Percentiles rank a stretch among this genome's conserved stretches.
These are phyloP conservation scores for Pluvianellus socialis DNA, from an alignment of 2,113 vertebrate species.

Conservation along the genomic window DNA sequence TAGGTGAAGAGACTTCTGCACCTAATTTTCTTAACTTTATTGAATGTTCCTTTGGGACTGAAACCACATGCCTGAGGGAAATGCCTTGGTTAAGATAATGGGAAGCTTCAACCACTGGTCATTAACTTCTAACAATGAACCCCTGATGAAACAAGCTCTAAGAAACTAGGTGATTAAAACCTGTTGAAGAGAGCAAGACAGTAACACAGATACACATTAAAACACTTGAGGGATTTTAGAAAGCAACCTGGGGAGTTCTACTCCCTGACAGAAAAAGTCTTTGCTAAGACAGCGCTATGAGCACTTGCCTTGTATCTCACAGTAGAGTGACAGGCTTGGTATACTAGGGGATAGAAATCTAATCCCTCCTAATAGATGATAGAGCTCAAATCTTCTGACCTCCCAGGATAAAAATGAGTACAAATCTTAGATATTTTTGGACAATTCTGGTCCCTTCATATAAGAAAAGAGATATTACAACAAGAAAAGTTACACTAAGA, in stretches of 20 bases:
- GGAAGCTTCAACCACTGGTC: not conserved
- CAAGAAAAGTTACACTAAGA: not conserved
- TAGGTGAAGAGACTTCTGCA: not conserved
- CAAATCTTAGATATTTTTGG: not conserved
- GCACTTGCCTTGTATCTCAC: not conserved
- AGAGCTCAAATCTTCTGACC: conserved; percentile 17
- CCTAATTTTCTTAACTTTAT: not conserved
- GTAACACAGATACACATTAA: not conserved
- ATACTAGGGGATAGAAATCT: not conserved
- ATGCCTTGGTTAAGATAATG: not conserved
- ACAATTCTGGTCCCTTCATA: not conserved
- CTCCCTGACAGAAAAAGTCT: not conserved
- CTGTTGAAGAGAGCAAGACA: not conserved
- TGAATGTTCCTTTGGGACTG: not conserved
- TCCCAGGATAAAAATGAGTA: not conserved
- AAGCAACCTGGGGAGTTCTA: not conserved
- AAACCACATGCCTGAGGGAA: fast-evolving
- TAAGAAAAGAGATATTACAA: not conserved
- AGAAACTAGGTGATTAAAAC: not conserved
- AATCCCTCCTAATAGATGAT: not conserved
- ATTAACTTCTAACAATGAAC: not conserved
- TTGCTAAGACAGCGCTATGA: not conserved
- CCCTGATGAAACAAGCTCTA: not conserved
- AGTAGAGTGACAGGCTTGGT: not conserved
- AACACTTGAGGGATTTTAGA: not conserved